phyloP scores from a whole-genome alignment of 2,113 vertebrate species.

The Poecile atricapillus region DNA sequence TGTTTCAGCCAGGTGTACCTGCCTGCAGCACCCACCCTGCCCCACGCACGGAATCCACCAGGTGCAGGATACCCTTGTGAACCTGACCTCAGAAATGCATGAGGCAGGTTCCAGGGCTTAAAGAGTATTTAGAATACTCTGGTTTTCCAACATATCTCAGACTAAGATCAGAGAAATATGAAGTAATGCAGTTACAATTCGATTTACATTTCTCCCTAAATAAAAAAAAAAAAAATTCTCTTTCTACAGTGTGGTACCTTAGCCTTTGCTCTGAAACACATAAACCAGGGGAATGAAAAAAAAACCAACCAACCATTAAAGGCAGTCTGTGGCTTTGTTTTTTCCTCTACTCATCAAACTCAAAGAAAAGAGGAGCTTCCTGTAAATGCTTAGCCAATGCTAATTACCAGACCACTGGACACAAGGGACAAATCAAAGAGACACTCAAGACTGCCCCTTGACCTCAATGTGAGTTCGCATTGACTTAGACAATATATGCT shows the following conservation, averaged over 20 bases:
- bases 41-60: rapidly evolving
- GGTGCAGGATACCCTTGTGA: no score
- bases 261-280: neutral
- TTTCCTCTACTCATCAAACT: neutral
- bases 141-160: neutral
- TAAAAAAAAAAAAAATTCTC: neutral
- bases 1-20: neutral
- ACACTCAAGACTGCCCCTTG: neutral
- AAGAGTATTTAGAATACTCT: neutral
- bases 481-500: neutral
- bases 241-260: neutral
- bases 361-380: neutral
- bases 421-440: neutral
- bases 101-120: neutral
- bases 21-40: neutral
- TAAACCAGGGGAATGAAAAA: neutral
- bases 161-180: neutral
- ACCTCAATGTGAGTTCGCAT: neutral
- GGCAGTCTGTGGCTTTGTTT: neutral
- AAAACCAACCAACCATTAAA: neutral
- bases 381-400: neutral
- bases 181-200: neutral
- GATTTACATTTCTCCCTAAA: neutral
- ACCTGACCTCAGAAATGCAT: neutral
- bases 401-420: neutral